phyloP scores from a whole-genome alignment of 2,113 vertebrate genomes.

The Salvelinus alpinus region DNA sequence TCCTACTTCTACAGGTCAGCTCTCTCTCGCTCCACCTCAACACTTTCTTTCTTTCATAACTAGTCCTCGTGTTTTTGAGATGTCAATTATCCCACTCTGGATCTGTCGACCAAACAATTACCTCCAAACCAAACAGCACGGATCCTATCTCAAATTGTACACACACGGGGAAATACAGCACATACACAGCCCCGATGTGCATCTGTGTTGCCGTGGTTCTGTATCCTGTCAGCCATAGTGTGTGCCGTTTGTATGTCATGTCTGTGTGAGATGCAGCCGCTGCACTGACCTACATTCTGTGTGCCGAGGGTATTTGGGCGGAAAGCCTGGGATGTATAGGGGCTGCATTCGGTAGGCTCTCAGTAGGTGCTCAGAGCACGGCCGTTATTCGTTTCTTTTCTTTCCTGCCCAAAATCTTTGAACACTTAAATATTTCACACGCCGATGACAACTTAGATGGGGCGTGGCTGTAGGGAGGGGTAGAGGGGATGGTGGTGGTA shows the following conservation, averaged over 20 bases:
- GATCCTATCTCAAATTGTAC: background rate
- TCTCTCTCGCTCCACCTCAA: too few species aligned
- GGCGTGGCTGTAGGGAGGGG: conserved; percentile 28
- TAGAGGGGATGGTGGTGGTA: conserved; percentile 24
- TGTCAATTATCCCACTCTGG: background rate
- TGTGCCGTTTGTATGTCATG: conserved; percentile 18
- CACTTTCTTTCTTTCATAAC: too few species aligned
- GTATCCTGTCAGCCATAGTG: conserved; percentile 32
- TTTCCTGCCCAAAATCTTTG: conserved; percentile 48
- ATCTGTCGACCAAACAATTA: background rate
- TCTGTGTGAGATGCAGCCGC: conserved; percentile 19
- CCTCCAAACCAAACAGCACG: background rate
- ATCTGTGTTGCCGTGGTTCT: background rate
- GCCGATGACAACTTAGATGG: conserved; percentile 66
- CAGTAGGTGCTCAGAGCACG: conserved; percentile 49
- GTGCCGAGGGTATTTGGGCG: conserved; percentile 30
- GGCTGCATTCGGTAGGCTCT: conserved; percentile 51
- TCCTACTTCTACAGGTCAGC: conserved; percentile 83
- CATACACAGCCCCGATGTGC: background rate
- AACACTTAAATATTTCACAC: conserved; percentile 71
- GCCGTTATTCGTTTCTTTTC: conserved; percentile 52
- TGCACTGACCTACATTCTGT: conserved; percentile 47
- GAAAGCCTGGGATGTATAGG: conserved; percentile 45
- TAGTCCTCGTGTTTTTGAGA: too few species aligned
- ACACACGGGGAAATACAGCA: background rate